phyloP scores from a whole-genome alignment of 2,113 vertebrate genomes.

The Anas platyrhynchos region DNA sequence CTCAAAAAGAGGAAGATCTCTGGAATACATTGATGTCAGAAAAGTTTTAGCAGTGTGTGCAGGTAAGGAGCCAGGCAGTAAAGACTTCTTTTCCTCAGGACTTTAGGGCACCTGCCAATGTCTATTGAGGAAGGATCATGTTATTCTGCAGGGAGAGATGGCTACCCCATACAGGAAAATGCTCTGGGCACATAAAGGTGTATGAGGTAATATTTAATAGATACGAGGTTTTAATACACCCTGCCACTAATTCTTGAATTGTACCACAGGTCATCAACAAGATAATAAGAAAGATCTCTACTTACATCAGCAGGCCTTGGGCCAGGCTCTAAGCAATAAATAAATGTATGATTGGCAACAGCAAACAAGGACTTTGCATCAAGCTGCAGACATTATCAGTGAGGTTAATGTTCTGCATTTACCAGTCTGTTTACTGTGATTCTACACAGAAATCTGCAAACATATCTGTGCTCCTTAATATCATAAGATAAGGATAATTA shows the following conservation, averaged over 20 bases:
- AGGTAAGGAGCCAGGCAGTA: not conserved
- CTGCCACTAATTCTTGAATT: not conserved
- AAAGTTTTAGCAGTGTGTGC: not conserved
- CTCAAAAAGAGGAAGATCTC: not conserved
- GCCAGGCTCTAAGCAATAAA: not conserved
- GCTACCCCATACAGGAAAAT: not conserved
- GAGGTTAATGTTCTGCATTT: not conserved
- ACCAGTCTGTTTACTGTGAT: not conserved
- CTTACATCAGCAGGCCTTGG: not conserved
- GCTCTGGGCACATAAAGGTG: not conserved
- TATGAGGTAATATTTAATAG: not conserved
- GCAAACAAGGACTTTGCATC: not conserved
- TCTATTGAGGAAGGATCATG: not conserved
- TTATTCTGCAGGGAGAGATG: not conserved
- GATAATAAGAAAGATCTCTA: constrained; percentile 2
- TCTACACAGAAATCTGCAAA: constrained; percentile 4
- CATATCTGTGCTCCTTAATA: not conserved
- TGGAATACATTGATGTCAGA: not conserved
- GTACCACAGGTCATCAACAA: not conserved
- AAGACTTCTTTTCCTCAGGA: not conserved
- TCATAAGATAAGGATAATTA: constrained; percentile 45
- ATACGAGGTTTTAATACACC: not conserved
- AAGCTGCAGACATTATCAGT: not conserved
- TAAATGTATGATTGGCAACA: not conserved
- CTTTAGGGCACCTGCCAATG: not conserved